A percentile compares a stretch with the other conserved stretches of the same genome.
These are phyloP conservation scores for Rhinopithecus roxellana DNA, from an alignment of 2,113 vertebrate species.

Conservation along the genomic window DNA sequence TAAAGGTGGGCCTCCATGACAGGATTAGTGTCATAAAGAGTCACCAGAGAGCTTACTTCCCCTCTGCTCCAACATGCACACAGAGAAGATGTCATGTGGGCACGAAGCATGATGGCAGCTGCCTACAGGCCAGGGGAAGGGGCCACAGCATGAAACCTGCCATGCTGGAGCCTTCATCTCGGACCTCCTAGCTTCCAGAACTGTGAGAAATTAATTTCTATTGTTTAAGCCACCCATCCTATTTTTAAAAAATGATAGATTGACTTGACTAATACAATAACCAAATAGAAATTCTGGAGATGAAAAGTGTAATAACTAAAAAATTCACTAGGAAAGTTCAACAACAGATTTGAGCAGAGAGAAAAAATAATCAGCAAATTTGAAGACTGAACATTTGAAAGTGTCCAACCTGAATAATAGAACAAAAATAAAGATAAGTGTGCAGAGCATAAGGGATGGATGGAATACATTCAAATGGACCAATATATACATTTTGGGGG, in stretches of 20 bases:
- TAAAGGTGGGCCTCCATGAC: no score
- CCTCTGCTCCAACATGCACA: neutral
- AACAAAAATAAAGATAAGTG: neutral
- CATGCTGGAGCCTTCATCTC: no score
- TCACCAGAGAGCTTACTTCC: fast-evolving
- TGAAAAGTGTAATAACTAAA: neutral
- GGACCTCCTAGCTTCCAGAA: no score
- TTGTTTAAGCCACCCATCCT: no score
- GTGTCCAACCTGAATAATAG: neutral
- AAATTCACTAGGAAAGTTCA: neutral
- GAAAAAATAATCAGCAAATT: neutral
- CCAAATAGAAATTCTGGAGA: neutral
- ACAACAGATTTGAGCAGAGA: neutral
- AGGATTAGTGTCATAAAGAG: neutral
- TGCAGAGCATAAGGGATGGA: neutral
- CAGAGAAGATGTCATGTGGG: neutral
- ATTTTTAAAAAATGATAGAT: no score
- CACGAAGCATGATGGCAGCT: neutral
- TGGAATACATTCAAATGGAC: neutral
- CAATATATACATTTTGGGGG: neutral
- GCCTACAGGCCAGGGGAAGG: neutral
- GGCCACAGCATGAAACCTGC: neutral
- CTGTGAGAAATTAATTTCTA: no score
- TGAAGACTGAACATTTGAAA: neutral
- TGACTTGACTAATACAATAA: neutral